Conservation (phyloP, 2,113 vertebrate genomes). For the Sander lucioperca region DNA sequence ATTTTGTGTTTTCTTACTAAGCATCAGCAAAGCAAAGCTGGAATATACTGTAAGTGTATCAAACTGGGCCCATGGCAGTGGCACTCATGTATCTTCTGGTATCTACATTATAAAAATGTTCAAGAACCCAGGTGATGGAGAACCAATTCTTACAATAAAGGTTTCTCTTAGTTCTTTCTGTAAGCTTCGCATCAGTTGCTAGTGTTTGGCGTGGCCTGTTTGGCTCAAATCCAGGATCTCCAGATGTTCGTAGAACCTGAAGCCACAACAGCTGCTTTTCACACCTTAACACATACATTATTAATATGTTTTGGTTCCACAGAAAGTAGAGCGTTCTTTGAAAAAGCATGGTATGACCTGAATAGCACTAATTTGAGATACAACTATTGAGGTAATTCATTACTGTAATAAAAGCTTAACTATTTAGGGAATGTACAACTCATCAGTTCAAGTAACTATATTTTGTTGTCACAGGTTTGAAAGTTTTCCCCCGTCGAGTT, state of each 20-base stretch:
- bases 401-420: neutral
- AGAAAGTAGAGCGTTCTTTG: constrained; percentile 17
- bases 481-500: neutral
- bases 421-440: neutral
- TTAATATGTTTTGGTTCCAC: constrained; percentile 51
- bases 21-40: neutral
- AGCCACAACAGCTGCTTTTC: constrained; percentile 63
- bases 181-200: constrained; percentile 5
- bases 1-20: neutral
- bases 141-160: neutral
- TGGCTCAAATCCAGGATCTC: constrained; percentile 64
- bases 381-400: neutral
- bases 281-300: constrained; percentile 57
- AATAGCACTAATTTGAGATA: neutral
- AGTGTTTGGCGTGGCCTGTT: constrained; percentile 39
- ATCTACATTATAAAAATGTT: neutral
- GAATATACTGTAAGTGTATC: neutral
- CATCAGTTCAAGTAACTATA: neutral
- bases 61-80: neutral
- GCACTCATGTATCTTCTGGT: neutral
- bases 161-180: constrained; percentile 8
- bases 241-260: constrained; percentile 67
- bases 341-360: constrained; percentile 5
- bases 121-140: neutral
- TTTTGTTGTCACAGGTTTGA: neutral